A percentile compares a stretch with the other conserved stretches of the same genome.
These are phyloP conservation scores for Pardalotus punctatus DNA, from an alignment of 2,113 vertebrate genomes.

Conservation along the genomic window DNA sequence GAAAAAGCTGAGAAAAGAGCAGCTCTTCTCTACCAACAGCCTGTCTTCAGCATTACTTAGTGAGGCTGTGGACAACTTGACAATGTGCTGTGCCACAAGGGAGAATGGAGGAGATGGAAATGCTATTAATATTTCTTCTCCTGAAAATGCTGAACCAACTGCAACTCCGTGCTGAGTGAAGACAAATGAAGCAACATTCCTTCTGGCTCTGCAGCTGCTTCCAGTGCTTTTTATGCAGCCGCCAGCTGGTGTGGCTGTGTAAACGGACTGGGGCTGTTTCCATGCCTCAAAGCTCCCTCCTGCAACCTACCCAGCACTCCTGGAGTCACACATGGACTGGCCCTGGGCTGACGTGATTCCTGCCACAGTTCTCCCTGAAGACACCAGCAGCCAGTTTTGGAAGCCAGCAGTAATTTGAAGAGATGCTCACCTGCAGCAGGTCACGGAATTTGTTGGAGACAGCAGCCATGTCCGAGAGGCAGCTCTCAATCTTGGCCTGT, in stretches of 20 bases:
- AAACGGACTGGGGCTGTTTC: background rate
- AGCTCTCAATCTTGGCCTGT: conserved; percentile 95
- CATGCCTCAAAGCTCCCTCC: background rate
- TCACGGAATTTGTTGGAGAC: conserved; percentile 94
- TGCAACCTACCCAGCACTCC: background rate
- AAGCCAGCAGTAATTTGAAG: background rate
- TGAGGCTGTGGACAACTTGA: background rate
- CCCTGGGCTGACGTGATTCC: background rate
- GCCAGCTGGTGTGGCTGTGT: background rate
- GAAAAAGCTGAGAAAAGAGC: background rate
- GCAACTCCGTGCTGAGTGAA: background rate
- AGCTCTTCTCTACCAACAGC: background rate
- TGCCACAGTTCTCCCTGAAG: background rate
- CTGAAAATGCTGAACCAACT: background rate
- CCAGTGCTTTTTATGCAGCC: background rate
- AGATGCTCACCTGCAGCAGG: conserved; percentile 87
- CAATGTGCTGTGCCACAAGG: background rate
- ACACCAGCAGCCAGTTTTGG: background rate
- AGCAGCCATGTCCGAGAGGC: conserved; percentile 89
- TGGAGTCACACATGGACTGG: background rate
- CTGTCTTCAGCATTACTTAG: background rate
- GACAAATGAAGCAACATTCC: background rate
- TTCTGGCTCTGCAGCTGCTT: conserved; percentile 34
- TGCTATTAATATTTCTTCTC: background rate
- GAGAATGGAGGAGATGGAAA: background rate